These are phyloP conservation scores for Acropternis orthonyx DNA, from an alignment of 2,797 vertebrate genomes.

Conservation along the genomic window DNA sequence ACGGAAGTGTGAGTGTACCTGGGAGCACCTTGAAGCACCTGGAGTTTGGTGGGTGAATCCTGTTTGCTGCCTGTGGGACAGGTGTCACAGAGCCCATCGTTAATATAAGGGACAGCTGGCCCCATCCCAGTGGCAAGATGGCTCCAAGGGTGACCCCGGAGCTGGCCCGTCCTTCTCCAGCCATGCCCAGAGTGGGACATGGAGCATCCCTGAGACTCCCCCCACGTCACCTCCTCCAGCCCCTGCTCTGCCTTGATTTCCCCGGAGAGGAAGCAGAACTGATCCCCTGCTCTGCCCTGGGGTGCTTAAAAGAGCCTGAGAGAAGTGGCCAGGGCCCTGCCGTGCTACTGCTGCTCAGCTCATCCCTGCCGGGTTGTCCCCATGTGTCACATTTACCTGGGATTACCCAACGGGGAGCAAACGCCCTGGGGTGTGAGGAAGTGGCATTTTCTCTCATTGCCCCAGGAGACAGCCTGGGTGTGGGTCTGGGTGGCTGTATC, in stretches of 20 bases:
- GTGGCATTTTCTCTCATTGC: not conserved
- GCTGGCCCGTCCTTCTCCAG: not conserved
- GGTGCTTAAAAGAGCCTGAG: not conserved
- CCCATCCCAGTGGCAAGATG: accelerated
- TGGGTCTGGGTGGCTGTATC: not conserved
- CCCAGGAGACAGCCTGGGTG: not conserved
- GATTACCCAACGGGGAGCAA: not conserved
- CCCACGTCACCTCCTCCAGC: not conserved
- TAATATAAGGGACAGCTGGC: not conserved
- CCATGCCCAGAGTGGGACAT: accelerated
- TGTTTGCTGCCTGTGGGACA: accelerated
- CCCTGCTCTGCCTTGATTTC: accelerated
- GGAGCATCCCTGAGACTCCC: not conserved
- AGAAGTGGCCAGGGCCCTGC: not conserved
- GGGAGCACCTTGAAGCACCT: not conserved
- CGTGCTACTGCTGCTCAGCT: not conserved
- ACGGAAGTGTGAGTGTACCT: accelerated
- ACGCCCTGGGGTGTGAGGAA: not conserved
- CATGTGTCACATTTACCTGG: not conserved
- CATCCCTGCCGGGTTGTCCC: not conserved
- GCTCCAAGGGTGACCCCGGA: not conserved
- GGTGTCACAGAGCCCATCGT: not conserved
- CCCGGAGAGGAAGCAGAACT: not conserved
- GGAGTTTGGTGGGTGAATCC: not conserved
- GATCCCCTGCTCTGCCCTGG: accelerated